Evolutionary conservation across 2,113 vertebrate genomes (phyloP), one percentile per base, ranked within the genome.

Genomic region (Catharus fuscescens): DNA sequence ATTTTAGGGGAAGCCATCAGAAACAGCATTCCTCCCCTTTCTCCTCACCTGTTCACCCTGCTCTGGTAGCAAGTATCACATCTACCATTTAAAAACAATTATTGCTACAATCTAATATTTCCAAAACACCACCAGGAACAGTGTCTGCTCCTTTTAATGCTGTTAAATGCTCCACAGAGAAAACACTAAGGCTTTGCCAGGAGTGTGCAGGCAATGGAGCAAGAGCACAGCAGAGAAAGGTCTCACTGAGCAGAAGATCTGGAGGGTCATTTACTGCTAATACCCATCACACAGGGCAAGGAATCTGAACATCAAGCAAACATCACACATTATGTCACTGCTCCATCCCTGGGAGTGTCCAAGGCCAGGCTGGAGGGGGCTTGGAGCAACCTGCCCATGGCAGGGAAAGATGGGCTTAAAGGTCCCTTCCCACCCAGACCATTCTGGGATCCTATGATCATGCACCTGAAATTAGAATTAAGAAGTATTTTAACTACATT

Each of bases 331-430:
- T 13, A 28, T 10, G 54, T 14, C 29, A 20, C 62, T 69, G 70
- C 25, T 28, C 29, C 54, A 48, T 2, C 34, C n/a, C 32, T 52
- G 60, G 28, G 0, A 73, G 28, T 29, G 32, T 10, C 26, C 60
- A 45, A n/a, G 28, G n/a, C 25, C 70, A 54, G n/a, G 40, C 1
- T 45, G 16, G 18, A 81, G 0, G 0, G 52, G 28, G 16, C 24
- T 61, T 34, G 38, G 62, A 82, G n/a, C 17, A 69, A 1, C 20
- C n/a, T 60, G 28, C 8, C 36, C 36, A 44, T 11, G 45, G 32
- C 36, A 81, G 7, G 10, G 12, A 7, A 6, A 8, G 44, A 38
- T 59, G 44, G 10, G 12, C 5, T 48, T 61, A 4, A 31, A 69
- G 14, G 18, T 42, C 40, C 8, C 29, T 42, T 21, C 31, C 21